phyloP scores from a whole-genome alignment of 2,888 invertebrate species.

The Cryptophagus acutangulus region DNA sequence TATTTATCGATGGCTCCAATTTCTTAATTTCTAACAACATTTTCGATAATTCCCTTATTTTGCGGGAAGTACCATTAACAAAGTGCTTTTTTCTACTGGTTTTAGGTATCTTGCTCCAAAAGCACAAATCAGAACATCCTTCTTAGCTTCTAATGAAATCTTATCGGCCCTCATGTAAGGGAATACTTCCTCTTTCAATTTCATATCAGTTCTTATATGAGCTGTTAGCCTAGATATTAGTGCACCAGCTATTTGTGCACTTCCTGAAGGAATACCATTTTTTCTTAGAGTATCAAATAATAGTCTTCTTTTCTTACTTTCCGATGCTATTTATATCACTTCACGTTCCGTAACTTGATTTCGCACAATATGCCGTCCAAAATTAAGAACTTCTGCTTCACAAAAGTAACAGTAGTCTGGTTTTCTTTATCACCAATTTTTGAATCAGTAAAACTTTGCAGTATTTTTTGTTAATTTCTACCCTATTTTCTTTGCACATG shows the following conservation, averaged over 20 bases:
- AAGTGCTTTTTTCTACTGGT: conserved; percentile 19
- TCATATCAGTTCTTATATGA: conserved; percentile 9
- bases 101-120: conserved; percentile 20
- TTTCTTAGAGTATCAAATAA: conserved; percentile 8
- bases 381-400: conserved; percentile 10
- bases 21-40: conserved; percentile 13
- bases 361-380: conserved; percentile 11
- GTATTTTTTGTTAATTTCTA: neutral
- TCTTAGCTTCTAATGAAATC: conserved; percentile 16
- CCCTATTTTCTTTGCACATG: neutral
- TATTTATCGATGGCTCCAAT: conserved; percentile 8
- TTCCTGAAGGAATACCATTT: conserved; percentile 11
- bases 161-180: conserved; percentile 13
- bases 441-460: conserved; percentile 7
- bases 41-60: conserved; percentile 18
- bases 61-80: conserved; percentile 14
- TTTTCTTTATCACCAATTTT: conserved; percentile 1
- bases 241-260: conserved; percentile 9
- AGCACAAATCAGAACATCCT: conserved; percentile 17
- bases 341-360: conserved; percentile 9
- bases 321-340: conserved; percentile 8
- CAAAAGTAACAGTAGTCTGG: conserved; percentile 13
- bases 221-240: conserved; percentile 10
- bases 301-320: conserved; percentile 8
- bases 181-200: conserved; percentile 15